Evolutionary conservation across 1,140 invertebrate genomes (phyloP).

Genomic region (Hylaeus anthracinus): DNA sequence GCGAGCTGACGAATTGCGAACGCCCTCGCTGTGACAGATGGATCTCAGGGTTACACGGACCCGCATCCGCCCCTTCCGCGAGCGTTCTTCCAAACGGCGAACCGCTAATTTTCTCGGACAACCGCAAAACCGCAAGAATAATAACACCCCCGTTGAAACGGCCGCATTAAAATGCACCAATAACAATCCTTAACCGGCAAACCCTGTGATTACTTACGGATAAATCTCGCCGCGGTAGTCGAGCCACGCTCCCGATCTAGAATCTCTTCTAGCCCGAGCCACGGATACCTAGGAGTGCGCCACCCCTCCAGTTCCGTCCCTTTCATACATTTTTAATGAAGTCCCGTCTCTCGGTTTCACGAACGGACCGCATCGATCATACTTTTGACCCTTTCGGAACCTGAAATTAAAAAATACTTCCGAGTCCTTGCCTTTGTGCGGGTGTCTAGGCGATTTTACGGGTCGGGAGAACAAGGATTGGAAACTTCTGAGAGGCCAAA

Average conservation of each 20-base stretch:
- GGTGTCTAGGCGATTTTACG: background rate
- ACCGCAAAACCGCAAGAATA: slow-evolving; percentile 75
- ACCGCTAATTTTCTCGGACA: slow-evolving; percentile 76
- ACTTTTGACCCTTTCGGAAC: background rate
- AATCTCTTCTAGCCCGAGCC: slow-evolving; percentile 37
- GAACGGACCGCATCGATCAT: slow-evolving; percentile 27
- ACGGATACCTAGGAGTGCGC: slow-evolving; percentile 6
- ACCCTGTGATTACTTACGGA: slow-evolving; percentile 73
- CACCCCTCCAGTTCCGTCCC: background rate
- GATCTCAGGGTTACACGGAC: slow-evolving; percentile 63
- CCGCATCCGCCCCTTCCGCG: slow-evolving; percentile 57
- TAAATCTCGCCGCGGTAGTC: slow-evolving; percentile 75
- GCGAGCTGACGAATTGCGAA: slow-evolving; percentile 65
- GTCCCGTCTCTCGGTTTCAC: slow-evolving; percentile 5
- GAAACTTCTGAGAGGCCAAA: no score
- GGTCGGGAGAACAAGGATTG: no score
- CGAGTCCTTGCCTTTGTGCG: no score
- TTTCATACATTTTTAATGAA: slow-evolving; percentile 64
- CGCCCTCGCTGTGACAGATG: slow-evolving; percentile 71
- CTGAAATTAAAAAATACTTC: slow-evolving; percentile 6
- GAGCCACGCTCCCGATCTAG: slow-evolving; percentile 48
- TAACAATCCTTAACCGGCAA: slow-evolving; percentile 69
- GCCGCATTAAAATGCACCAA: slow-evolving; percentile 74
- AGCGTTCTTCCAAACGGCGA: slow-evolving; percentile 44
- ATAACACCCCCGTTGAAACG: slow-evolving; percentile 69